Evolutionary conservation across 2,797 vertebrate species (phyloP), one percentile per base, ranked within the genome.

Genomic region (Chloroceryle amazona): DNA sequence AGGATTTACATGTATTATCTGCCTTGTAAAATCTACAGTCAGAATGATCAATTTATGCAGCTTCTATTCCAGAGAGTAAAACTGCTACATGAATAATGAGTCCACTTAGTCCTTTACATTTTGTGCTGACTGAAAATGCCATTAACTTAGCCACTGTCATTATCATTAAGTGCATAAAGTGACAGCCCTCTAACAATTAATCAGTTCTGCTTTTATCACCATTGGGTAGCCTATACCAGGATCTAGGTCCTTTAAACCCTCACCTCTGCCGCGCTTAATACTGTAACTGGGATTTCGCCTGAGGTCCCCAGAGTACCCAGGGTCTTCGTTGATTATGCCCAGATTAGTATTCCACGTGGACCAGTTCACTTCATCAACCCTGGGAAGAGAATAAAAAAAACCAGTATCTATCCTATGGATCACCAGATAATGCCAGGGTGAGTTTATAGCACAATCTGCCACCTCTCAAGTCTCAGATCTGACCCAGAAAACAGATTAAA

Each of bases 281-380:
- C 97, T 98, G 92, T 98, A 98, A 74, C 98, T 98, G 81, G 86
- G 93, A 84, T 98, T 98, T 52, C 97, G 91, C 80, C 98, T 93
- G 75, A 97, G 74, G 18, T 97, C 98, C 81, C 97, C 97, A 4
- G 80, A 96, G 87, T 96, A 97, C 8, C 99, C 99, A 0, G 99
- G 99, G 67, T 99, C 99, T 98, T 99, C 99, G 0, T 99, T 98
- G 97, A 99, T 99, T 97, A 99, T 99, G 72, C 98, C 97, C 97
- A 99, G 95, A 35, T 99, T 99, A 58, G 97, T 99, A 97, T 99
- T 99, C 99, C 99, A 99, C 3, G 99, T 99, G 97, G 99, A 99
- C 99, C 99, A 99, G 98, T 99, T 99, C 95, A 99, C 99, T 97
- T 99, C 99, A 75, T 99, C 99, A 88, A 99, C 99, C 97, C 99